Conservation (phyloP, 2,888 invertebrate genomes). For the Sthenelais limicola region DNA sequence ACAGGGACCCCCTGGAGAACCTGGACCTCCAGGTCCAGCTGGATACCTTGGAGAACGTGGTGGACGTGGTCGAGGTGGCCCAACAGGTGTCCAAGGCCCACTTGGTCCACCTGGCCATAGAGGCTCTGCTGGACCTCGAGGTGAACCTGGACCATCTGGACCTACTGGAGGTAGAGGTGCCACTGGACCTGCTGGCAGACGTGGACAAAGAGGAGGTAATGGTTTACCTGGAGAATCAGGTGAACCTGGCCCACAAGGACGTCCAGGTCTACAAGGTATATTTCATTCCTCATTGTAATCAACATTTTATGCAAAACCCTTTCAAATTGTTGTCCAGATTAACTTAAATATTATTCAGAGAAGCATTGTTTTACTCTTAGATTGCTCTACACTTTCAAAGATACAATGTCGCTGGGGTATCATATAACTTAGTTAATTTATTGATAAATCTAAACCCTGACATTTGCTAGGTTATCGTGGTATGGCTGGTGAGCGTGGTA, state of each 20-base stretch:
- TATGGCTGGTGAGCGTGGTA: neutral
- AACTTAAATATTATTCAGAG: too few relatives aligned
- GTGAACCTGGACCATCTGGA: conserved; percentile 18
- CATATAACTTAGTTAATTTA: too few relatives aligned
- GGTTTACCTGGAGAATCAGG: conserved; percentile 44
- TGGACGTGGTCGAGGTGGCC: conserved; percentile 25
- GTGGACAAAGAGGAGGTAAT: conserved; percentile 36
- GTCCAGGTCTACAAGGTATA: conserved; percentile 45
- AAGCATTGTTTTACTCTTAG: too few relatives aligned
- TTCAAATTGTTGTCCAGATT: too few relatives aligned
- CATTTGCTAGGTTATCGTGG: too few relatives aligned
- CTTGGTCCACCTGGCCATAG: conserved; percentile 19
- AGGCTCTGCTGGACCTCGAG: conserved; percentile 13
- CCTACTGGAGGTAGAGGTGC: conserved; percentile 3
- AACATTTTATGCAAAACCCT: too few relatives aligned
- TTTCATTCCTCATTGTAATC: too few relatives aligned
- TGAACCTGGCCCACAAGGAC: conserved; percentile 41
- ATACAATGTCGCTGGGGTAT: too few relatives aligned
- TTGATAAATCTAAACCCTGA: too few relatives aligned
- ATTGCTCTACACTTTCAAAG: too few relatives aligned
- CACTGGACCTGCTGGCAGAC: conserved; percentile 33
- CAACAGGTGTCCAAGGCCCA: conserved; percentile 34
- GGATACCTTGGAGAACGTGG: conserved; percentile 24
- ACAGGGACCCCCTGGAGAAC: conserved; percentile 19
- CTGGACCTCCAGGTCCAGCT: conserved; percentile 4